Base-by-base conservation (phyloP, 2,888 invertebrate species). In the Drosophila mimica region DNA sequence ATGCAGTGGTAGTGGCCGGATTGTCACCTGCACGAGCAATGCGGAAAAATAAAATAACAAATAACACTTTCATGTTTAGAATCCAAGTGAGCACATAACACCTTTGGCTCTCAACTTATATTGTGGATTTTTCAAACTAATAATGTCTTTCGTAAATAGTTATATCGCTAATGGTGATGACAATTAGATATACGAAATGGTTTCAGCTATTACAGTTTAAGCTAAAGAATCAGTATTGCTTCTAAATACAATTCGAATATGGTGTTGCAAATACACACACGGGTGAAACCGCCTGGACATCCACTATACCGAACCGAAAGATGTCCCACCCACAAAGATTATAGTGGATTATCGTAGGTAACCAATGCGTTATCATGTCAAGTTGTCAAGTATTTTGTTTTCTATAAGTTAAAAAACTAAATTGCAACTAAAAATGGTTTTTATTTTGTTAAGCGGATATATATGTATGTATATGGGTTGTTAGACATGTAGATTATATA, bases 281-380 rank as follows among this genome's bases (percentile, higher is more conserved):
- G 83, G 15, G 81, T 79, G 57, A 84, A 89, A 2, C 76, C 89
- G 6, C 74, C 69, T 31, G 88, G 89, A 0, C 63, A 0, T 62
- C 73, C 7, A 31, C 30, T 7, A 60, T 74, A 64, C 82, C 1
- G 66, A 52, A 0, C 31, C 63, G n/a, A 88, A 90, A 0, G 86
- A 79, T 11, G 79, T 79, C 8, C 91, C 53, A 4, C 89, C 92
- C 17, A 92, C 60, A 5, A 89, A 74, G 6, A 76, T 58, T 1
- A 25, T 2, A 2, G 25, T 25, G 60, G 59, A 11, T 65, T 74
- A 6, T 76, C 64, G 28, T 74, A 70, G 48, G 82, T 77, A 3
- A 88, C 88, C 79, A 92, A 71, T 31, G 92, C 90, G n/a, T 89
- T 91, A 33, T 91, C 90, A 3, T 76, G 71, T 64, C 90, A 91